phyloP scores from a whole-genome alignment of 1,140 invertebrate genomes.

The Lasaia peninsularis region DNA sequence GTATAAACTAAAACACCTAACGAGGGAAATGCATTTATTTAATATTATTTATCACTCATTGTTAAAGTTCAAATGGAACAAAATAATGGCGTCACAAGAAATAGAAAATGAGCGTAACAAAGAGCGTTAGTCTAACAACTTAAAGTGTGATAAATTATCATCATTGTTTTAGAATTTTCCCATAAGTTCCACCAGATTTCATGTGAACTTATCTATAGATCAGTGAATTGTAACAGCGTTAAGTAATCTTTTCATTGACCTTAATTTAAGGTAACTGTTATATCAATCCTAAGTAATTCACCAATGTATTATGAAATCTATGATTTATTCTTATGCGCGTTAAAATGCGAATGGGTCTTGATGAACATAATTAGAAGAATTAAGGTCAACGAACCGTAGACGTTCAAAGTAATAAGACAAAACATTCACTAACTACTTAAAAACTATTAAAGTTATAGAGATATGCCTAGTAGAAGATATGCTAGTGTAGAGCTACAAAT shows the following conservation, averaged over 20 bases:
- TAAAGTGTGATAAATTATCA: constrained; percentile 24
- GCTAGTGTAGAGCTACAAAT: no score
- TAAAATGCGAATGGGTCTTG: not conserved
- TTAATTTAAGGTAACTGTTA: not conserved
- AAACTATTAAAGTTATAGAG: no score
- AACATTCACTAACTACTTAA: not conserved
- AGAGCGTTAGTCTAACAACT: constrained; percentile 1
- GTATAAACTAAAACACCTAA: not conserved
- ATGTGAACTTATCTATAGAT: constrained; percentile 10
- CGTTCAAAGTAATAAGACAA: not conserved
- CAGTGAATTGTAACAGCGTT: not conserved
- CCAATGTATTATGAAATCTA: not conserved
- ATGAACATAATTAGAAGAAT: not conserved
- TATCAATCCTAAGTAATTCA: not conserved
- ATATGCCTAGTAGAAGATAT: no score
- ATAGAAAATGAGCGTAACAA: constrained; percentile 14
- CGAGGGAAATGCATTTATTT: not conserved
- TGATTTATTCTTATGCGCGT: not conserved
- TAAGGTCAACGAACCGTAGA: not conserved
- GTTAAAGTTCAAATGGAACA: not conserved
- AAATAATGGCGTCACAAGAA: constrained; percentile 3
- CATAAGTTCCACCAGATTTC: constrained; percentile 15
- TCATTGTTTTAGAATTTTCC: constrained; percentile 27
- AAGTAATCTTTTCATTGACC: not conserved
- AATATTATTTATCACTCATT: constrained; percentile 4